Conservation (phyloP, 2,888 invertebrate genomes). For the Spisula subtruncata region DNA sequence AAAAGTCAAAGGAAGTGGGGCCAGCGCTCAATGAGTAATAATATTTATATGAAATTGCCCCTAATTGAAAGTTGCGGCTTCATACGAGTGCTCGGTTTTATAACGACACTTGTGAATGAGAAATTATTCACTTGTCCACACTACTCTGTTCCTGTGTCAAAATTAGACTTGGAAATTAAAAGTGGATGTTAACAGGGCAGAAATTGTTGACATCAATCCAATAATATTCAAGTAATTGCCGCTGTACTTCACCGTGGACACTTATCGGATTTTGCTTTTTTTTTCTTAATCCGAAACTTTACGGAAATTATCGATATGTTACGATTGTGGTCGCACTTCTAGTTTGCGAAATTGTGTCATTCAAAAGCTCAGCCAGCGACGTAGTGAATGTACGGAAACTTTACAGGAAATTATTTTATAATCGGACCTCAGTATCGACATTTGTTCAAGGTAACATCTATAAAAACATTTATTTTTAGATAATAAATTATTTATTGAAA, state of each 20-base stretch:
- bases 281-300: too few species aligned
- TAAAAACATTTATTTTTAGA: not conserved
- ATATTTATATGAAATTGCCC: slow-evolving; percentile 26
- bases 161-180: not conserved
- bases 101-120: slow-evolving; percentile 25
- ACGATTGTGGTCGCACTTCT: too few species aligned
- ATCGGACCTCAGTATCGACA: not conserved
- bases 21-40: slow-evolving; percentile 45
- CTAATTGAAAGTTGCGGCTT: slow-evolving; percentile 35
- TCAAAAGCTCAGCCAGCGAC: not conserved
- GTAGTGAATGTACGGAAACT: not conserved
- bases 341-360: not conserved
- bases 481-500: too few species aligned
- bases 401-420: not conserved
- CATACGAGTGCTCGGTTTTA: slow-evolving; percentile 18
- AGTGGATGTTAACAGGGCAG: not conserved
- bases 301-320: too few species aligned
- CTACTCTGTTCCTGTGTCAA: not conserved
- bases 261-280: too few species aligned
- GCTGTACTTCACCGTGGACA: too few species aligned
- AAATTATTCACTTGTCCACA: slow-evolving; percentile 15
- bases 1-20: slow-evolving; percentile 42
- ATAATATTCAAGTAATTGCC: not conserved
- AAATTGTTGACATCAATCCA: not conserved
- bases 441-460: not conserved